phyloP scores from a whole-genome alignment of 2,113 vertebrate species.

The Erythrocercus mccallii region DNA sequence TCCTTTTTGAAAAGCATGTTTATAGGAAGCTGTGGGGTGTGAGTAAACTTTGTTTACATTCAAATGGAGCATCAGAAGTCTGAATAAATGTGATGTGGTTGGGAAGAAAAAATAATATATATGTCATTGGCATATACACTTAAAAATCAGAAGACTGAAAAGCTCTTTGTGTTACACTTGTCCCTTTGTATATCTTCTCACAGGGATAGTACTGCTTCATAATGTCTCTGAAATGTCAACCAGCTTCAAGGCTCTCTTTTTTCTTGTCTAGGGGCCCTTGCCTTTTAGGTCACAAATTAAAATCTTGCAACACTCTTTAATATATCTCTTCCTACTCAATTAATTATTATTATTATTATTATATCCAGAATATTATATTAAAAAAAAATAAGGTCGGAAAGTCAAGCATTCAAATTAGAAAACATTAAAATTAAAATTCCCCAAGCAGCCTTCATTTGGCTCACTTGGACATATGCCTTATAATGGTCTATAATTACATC shows the following conservation, averaged over 20 bases:
- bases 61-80: not conserved
- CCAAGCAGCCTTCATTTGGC: not conserved
- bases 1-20: not conserved
- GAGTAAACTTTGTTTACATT: not conserved
- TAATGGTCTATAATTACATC: slow-evolving; percentile 25
- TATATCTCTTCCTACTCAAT: not conserved
- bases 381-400: not conserved
- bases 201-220: not conserved
- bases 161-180: not conserved
- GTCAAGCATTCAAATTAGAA: slow-evolving; percentile 15
- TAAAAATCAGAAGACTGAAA: not conserved
- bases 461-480: not conserved
- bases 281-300: not conserved
- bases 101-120: not conserved
- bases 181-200: not conserved
- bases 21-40: not conserved
- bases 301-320: not conserved
- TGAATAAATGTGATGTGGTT: not conserved
- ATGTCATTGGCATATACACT: not conserved
- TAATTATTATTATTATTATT: not conserved
- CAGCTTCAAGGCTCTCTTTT: not conserved
- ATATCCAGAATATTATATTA: not conserved
- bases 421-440: slow-evolving; percentile 2
- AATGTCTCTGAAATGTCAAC: not conserved
- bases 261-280: not conserved